phyloP scores from a whole-genome alignment of 1,140 invertebrate genomes.

The Protaetia brevitarsis region DNA sequence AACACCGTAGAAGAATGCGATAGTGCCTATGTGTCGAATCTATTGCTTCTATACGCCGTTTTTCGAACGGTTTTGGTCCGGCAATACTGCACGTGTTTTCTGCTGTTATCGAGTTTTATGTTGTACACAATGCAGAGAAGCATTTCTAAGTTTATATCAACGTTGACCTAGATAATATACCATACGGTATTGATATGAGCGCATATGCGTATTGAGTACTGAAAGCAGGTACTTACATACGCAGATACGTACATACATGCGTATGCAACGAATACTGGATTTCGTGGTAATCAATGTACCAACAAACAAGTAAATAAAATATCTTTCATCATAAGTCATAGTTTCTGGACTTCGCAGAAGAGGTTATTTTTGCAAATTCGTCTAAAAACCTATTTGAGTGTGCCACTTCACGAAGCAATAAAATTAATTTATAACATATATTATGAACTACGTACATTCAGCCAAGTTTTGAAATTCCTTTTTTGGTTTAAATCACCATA shows the following conservation, averaged over 20 bases:
- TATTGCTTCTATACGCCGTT: neutral
- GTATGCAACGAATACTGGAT: neutral
- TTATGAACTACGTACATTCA: too few species aligned
- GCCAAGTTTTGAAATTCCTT: too few species aligned
- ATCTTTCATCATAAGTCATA: neutral
- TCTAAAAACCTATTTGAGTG: neutral
- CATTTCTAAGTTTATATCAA: constrained; percentile 10
- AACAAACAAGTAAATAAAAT: constrained; percentile 8
- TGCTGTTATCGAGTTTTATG: neutral
- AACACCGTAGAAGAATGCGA: constrained; percentile 10
- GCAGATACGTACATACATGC: too few species aligned
- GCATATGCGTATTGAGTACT: neutral
- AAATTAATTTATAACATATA: too few species aligned
- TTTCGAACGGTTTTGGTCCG: neutral
- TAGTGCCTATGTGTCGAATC: neutral
- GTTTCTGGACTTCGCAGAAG: neutral
- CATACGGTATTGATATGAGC: too few species aligned
- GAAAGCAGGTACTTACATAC: neutral
- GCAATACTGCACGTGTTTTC: neutral
- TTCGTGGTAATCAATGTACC: neutral
- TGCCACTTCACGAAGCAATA: too few species aligned
- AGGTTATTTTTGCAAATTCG: neutral
- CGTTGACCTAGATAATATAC: neutral
- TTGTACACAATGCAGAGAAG: neutral
- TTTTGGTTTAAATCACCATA: too few species aligned